Base-by-base conservation (phyloP, 2,113 vertebrate genomes). In the Protomyctophum bolini region DNA sequence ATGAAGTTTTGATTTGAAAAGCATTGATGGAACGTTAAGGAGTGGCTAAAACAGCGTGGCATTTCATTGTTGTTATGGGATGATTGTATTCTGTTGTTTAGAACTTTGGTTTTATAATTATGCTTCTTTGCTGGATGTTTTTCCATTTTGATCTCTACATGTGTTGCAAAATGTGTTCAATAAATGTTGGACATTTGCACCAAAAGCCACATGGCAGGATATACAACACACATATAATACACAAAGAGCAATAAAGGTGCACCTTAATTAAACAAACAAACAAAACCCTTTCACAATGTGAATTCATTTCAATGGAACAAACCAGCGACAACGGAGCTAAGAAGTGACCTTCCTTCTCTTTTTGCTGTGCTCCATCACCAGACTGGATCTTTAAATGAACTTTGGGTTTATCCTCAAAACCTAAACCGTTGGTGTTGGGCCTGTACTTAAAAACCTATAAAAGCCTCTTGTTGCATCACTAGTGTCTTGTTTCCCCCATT, bases 201-300 rank as follows among this genome's bases (percentile, higher is more conserved):
- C 29, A 9, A 73, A 76, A 76, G 51, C 63, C 29, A 56, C n/a
- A 45, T 63, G 9, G 29, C 29, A n/a, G 29, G 7, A 79, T 63
- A 63, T 9, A 33, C 10, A 33, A 50, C 33, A 41, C 33, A 48
- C 21, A 21, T 21, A 63, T 68, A 59, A 67, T 15, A 57, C 2
- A 15, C 48, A 49, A 6, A 70, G 60, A 75, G 59, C 57, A 66
- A 33, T 8, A 75, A 85, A 87, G 68, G 50, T 82, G 82, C 74
- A 80, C 56, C 62, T 70, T 68, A 73, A 77, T 72, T n/a, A 72
- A n/a, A 68, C 54, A 68, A 28, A 68, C 28, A 70, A 47, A 79
- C 59, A 78, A 75, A 70, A 76, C 21, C 1, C 54, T 80, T 75
- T 78, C 54, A 69, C 59, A 61, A 80, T 71, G 68, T 68, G 72